Evolutionary conservation across 2,888 invertebrate species (phyloP).

Genomic region (Microctonus brassicae): DNA sequence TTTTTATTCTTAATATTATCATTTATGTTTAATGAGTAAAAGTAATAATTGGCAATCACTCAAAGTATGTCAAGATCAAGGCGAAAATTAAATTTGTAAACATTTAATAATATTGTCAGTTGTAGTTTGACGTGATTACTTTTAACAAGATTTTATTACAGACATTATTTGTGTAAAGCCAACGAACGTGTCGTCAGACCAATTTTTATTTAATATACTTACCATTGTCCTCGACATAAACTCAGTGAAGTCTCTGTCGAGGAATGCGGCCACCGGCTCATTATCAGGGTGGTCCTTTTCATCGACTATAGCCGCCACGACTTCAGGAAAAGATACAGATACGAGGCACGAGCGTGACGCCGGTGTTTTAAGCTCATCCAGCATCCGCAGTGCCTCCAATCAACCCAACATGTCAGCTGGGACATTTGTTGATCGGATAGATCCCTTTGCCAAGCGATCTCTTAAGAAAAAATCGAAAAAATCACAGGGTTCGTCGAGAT

Average conservation of each 20-base stretch:
- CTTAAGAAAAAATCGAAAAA: conserved; percentile 98
- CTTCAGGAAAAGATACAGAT: conserved; percentile 35
- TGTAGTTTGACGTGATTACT: too few species aligned
- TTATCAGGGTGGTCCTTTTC: conserved; percentile 24
- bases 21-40: too few species aligned
- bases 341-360: conserved; percentile 45
- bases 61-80: neutral
- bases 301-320: conserved; percentile 39
- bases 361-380: conserved; percentile 40
- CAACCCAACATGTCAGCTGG: conserved; percentile 74
- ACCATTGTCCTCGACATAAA: neutral
- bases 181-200: conserved; percentile 23
- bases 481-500: conserved; percentile 98
- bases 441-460: conserved; percentile 98
- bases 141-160: neutral
- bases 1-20: too few species aligned
- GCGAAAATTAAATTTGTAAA: neutral
- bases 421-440: conserved; percentile 98
- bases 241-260: conserved; percentile 16
- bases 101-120: too few species aligned
- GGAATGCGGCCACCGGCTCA: conserved; percentile 42
- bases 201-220: neutral
- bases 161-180: neutral
- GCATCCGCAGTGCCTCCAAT: conserved; percentile 46
- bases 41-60: too few species aligned